Conservation (phyloP, 2,888 invertebrate genomes). For the Steinernema carpocapsae region DNA sequence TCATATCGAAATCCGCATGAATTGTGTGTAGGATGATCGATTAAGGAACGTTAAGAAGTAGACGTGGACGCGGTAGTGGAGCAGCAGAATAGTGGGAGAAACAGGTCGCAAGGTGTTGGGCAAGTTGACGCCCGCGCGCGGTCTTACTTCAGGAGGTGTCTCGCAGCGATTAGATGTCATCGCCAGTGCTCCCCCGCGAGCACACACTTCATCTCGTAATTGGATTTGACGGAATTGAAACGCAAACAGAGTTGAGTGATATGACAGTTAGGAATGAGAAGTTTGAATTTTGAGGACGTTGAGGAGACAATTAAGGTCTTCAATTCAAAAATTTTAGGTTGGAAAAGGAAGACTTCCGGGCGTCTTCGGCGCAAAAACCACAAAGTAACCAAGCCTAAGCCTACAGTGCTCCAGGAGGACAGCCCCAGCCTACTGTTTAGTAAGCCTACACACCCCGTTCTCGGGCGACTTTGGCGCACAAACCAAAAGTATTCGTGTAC, state of each 20-base stretch:
- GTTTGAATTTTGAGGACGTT: neutral
- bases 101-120: neutral
- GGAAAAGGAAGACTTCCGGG: too few species aligned
- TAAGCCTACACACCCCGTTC: too few species aligned
- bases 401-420: too few species aligned
- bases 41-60: neutral
- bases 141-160: neutral
- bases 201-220: neutral
- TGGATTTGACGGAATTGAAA: neutral
- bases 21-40: neutral
- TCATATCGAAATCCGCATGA: constrained; percentile 4
- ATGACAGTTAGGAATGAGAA: neutral
- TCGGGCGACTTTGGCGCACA: too few species aligned
- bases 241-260: neutral
- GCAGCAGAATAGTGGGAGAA: neutral
- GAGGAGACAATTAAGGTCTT: too few species aligned
- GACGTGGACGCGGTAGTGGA: too few species aligned
- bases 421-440: too few species aligned
- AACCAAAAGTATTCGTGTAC: too few species aligned
- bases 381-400: too few species aligned
- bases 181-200: neutral
- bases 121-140: neutral
- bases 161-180: neutral
- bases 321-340: too few species aligned
- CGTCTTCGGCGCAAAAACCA: too few species aligned